A percentile compares a stretch with the other conserved stretches of the same genome.
Conservation (phyloP, 2,888 invertebrate species). For the Patella ulyssiponensis region DNA sequence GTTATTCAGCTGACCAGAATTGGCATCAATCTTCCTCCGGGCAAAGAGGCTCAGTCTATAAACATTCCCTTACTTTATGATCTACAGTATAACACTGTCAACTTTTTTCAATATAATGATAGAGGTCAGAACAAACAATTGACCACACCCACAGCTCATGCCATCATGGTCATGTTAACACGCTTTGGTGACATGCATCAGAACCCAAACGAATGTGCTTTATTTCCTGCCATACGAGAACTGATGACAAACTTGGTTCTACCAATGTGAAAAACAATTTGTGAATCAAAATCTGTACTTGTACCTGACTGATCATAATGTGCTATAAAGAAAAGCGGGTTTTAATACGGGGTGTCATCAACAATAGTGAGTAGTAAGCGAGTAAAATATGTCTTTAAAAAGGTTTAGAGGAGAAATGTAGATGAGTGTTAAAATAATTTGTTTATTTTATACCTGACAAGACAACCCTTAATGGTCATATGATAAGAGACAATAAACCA, state of each 20-base stretch:
- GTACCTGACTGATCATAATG: no score
- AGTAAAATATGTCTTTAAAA: no score
- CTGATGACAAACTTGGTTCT: slow-evolving; percentile 86
- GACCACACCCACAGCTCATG: slow-evolving; percentile 45
- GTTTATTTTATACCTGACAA: no score
- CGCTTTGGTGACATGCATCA: slow-evolving; percentile 67
- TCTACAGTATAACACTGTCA: slow-evolving; percentile 85
- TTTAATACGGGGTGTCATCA: no score
- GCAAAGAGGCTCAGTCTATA: slow-evolving; percentile 80
- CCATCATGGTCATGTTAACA: slow-evolving; percentile 65
- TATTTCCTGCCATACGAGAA: slow-evolving; percentile 92
- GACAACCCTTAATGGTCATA: no score
- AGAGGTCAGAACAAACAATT: slow-evolving; percentile 45
- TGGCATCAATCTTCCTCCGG: slow-evolving; percentile 72
- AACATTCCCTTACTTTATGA: slow-evolving; percentile 93
- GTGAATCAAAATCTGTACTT: no score
- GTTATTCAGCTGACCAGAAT: slow-evolving; percentile 80
- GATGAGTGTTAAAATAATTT: no score
- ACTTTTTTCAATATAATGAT: slow-evolving; percentile 32
- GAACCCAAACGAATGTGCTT: slow-evolving; percentile 82
- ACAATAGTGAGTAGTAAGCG: no score
- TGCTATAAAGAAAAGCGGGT: no score
- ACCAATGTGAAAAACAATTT: slow-evolving; percentile 75
- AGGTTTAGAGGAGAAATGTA: no score
- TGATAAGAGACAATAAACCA: no score